Evolutionary conservation across 2,113 vertebrate species (phyloP).

Genomic region (Reinhardtius hippoglossoides): DNA sequence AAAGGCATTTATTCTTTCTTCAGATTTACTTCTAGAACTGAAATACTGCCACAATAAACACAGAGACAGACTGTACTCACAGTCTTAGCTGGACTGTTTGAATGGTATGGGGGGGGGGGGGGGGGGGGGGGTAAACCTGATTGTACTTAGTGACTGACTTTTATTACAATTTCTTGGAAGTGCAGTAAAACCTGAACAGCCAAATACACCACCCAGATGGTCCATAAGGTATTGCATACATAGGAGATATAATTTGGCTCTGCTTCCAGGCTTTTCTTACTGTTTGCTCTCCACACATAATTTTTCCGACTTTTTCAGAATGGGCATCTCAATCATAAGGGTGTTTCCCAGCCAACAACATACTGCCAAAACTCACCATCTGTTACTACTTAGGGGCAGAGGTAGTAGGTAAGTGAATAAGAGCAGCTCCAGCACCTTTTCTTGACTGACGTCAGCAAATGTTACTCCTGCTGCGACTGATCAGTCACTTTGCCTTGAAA

Average conservation of each 20-base stretch:
- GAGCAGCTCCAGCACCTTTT: slow-evolving; percentile 48
- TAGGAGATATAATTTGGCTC: slow-evolving; percentile 69
- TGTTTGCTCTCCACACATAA: slow-evolving; percentile 56
- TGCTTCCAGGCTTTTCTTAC: slow-evolving; percentile 47
- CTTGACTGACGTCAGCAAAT: slow-evolving; percentile 1
- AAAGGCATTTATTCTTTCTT: slow-evolving; percentile 24
- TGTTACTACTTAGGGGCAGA: slow-evolving; percentile 61
- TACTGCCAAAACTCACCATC: slow-evolving; percentile 77
- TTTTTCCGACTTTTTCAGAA: slow-evolving; percentile 77
- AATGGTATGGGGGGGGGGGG: not conserved
- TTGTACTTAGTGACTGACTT: slow-evolving; percentile 9
- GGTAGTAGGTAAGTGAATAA: slow-evolving; percentile 31
- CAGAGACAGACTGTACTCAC: not conserved
- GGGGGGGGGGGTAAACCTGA: not conserved
- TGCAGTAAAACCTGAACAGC: slow-evolving; percentile 47
- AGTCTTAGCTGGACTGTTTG: not conserved
- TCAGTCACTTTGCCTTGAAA: too few species aligned
- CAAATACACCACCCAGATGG: slow-evolving; percentile 73
- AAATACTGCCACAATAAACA: slow-evolving; percentile 14
- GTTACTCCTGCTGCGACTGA: too few species aligned
- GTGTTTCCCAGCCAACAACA: slow-evolving; percentile 71
- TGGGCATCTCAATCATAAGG: slow-evolving; percentile 75
- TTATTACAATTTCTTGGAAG: slow-evolving; percentile 42
- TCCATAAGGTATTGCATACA: slow-evolving; percentile 66
- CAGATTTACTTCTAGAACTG: slow-evolving; percentile 1